Percentiles rank a stretch among this genome's conserved stretches.
Conservation (phyloP, 2,888 invertebrate species). For the Gandaritis pyraliata region DNA sequence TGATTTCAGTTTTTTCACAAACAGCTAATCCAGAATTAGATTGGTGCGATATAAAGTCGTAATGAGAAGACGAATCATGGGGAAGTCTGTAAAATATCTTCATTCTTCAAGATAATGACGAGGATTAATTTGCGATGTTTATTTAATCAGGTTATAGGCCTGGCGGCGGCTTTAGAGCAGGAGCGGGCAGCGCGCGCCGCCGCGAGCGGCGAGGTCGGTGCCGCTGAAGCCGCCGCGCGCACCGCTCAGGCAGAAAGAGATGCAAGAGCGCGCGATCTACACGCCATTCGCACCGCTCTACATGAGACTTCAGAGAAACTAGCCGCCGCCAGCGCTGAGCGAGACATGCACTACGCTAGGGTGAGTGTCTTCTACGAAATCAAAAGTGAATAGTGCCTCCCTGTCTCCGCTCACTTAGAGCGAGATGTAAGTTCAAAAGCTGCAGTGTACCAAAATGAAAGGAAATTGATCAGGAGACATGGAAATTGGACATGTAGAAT, state of each 20-base stretch:
- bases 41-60: neutral
- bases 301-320: slow-evolving; percentile 76
- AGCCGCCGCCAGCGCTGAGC: slow-evolving; percentile 73
- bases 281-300: slow-evolving; percentile 67
- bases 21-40: no score
- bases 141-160: slow-evolving; percentile 85
- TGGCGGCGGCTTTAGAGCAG: slow-evolving; percentile 95
- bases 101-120: no score
- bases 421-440: no score
- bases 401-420: neutral
- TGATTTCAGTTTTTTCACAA: no score
- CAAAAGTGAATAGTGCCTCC: no score
- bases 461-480: no score
- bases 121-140: neutral
- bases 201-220: slow-evolving; percentile 91
- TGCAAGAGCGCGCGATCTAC: slow-evolving; percentile 70
- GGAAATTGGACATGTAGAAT: no score
- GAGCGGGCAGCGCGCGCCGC: slow-evolving; percentile 94
- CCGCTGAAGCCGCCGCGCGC: slow-evolving; percentile 74
- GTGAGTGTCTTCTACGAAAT: slow-evolving; percentile 52
- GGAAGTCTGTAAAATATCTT: no score
- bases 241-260: slow-evolving; percentile 80
- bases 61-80: neutral
- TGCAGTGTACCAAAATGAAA: no score
- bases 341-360: slow-evolving; percentile 76